Base-by-base conservation (phyloP, 2,113 vertebrate genomes). In the Parus major region DNA sequence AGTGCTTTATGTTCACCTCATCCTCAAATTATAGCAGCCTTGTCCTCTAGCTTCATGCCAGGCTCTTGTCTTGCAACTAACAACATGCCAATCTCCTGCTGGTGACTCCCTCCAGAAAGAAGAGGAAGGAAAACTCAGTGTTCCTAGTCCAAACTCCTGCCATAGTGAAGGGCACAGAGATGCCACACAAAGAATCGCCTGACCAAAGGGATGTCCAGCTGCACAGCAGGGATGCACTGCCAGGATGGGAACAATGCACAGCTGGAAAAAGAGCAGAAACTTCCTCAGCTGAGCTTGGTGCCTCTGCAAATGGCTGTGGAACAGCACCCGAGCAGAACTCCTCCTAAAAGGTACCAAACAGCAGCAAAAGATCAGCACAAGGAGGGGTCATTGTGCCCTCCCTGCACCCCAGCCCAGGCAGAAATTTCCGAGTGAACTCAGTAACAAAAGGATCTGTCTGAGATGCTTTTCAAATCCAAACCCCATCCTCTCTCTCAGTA, bases 231-330 rank as follows among this genome's bases (percentile, higher is more conserved):
- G 41, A 16, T 52, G 27, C 2, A 0, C 66, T 64, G 55, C 41
- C n/a, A 35, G 41, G 7, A 20, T 31, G 21, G 29, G 11, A 81
- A 4, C 15, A 29, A 28, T 5, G 8, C 0, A 1, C 8, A 33
- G 18, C 1, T 5, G 4, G 17, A 21, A n/a, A 82, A 83, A 46
- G 25, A 55, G 47, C 23, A 68, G 57, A 10, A 56, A 56, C 20
- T 50, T 68, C 57, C 66, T 95, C 47, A 79, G 14, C 39, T 47
- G 47, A 72, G 11, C 49, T 91, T 5, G 7, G 4, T 68, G 36
- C 28, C 49, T 3, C 28, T 57, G 70, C 18, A 57, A 80, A 57
- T 8, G 31, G 24, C 53, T 1, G 0, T 16, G 28, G 42, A 44
- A 55, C 4, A 39, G 35, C 63, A 59, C 6, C 12, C 23, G 75